phyloP scores from a whole-genome alignment of 2,888 invertebrate species.

The Folsomia manolachei region DNA sequence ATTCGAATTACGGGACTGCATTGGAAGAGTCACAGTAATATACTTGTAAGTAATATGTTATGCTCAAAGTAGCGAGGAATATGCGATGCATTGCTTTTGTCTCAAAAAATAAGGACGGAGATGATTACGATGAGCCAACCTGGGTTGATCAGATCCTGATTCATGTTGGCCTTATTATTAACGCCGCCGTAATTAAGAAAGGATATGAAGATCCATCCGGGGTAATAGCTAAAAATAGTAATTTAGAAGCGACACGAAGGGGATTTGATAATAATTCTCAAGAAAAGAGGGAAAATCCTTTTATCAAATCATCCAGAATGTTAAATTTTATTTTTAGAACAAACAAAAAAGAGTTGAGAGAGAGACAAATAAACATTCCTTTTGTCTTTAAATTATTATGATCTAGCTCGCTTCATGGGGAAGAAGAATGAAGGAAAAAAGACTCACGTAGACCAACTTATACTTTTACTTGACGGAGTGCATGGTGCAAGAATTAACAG shows the following conservation, averaged over 20 bases:
- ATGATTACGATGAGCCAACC: neutral
- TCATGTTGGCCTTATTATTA: conserved; percentile 4
- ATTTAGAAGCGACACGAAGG: neutral
- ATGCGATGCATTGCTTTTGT: neutral
- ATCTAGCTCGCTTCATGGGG: neutral
- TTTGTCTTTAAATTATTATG: conserved; percentile 1
- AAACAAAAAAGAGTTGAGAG: conserved; percentile 1
- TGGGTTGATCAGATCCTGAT: neutral
- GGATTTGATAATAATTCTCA: neutral
- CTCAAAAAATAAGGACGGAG: neutral
- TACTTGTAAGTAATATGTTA: neutral
- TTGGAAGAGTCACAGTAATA: no score
- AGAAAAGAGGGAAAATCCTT: neutral
- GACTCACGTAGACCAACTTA: no score
- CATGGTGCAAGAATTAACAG: neutral
- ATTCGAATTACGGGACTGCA: no score
- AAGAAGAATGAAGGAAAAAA: no score
- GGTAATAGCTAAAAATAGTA: neutral
- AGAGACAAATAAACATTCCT: conserved; percentile 3
- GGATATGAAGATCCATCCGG: neutral
- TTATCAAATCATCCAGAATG: conserved; percentile 3
- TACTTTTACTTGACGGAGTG: no score
- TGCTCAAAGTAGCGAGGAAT: neutral
- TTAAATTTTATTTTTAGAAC: conserved; percentile 8
- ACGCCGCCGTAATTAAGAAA: conserved; percentile 5